Evolutionary conservation across 92 coral and sea anemone genomes (phyloP).

Genomic region (Desmophyllum pertusum): DNA sequence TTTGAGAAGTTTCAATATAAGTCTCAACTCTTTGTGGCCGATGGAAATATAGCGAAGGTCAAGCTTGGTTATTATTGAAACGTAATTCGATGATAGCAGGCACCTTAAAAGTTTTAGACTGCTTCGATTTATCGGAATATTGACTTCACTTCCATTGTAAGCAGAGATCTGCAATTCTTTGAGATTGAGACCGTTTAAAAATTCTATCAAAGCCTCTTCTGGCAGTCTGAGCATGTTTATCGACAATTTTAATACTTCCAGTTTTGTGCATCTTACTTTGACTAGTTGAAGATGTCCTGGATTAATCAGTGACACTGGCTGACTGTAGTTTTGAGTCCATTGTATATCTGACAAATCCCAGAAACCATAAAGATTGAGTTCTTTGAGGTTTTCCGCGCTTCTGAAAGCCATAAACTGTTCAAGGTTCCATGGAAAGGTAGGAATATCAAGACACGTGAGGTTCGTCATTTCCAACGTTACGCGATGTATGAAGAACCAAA

Average conservation of each 20-base stretch:
- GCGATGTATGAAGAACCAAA: conserved; percentile 31
- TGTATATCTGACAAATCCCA: conserved; percentile 38
- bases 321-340: conserved; percentile 28
- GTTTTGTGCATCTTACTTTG: conserved; percentile 1
- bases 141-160: conserved; percentile 20
- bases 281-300: conserved; percentile 33
- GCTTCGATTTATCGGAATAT: conserved; percentile 21
- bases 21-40: conserved; percentile 48
- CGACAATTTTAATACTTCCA: conserved; percentile 34
- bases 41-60: conserved; percentile 41
- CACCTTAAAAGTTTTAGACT: conserved; percentile 22
- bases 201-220: conserved; percentile 23
- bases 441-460: conserved; percentile 39
- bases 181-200: conserved; percentile 31
- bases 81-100: conserved; percentile 18
- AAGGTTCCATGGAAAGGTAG: conserved; percentile 43
- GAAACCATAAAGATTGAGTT: conserved; percentile 44
- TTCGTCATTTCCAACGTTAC: conserved; percentile 39
- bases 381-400: conserved; percentile 34
- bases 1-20: conserved; percentile 13
- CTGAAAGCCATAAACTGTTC: conserved; percentile 22
- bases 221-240: conserved; percentile 37
- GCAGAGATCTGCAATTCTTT: conserved; percentile 43
- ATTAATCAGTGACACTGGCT: conserved; percentile 31
- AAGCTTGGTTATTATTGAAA: conserved; percentile 25